Evolutionary conservation across 2,888 invertebrate genomes (phyloP), one percentile per base, ranked within the genome.

Genomic region (Limnephilus rhombicus): DNA sequence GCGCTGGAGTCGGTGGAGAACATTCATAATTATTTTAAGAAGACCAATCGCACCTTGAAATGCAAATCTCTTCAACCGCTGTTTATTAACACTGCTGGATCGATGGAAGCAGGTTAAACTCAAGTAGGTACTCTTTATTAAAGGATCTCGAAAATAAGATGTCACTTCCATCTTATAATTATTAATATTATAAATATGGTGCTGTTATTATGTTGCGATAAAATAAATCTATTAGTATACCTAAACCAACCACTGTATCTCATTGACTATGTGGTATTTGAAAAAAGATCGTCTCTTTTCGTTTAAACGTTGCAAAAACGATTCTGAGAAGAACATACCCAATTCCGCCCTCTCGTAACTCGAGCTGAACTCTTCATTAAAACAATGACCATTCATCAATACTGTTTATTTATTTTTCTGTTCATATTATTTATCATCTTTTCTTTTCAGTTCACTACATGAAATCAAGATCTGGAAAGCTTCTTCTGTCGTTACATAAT

Each of bases 201-300:
- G 41, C 41, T 41, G 41, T 41, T 41, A 41, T 82, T 94, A 18
- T 94, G 2, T 88, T 95, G 4, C 92, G 94, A 92, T 91, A 94
- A 41, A 94, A 94, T 37, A 94, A 94, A 1, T 95, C 31, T 31
- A 94, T 94, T 0, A 95, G 94, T 89, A 92, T 92, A n/a, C n/a
- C n/a, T n/a, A n/a, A 92, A 93, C 68, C 93, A 34, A 31, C 85
- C 68, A 68, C 68, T 68, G 24, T 68, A 68, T 68, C 5, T 68
- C 68, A 24, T 5, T 24, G 1, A 7, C 24, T 68, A 1, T 68
- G 2, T 68, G 68, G 15, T 15, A 9, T 15, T 49, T 15, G 15
- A 49, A 49, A 11, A 49, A 49, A 49, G 15, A 49, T 1, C 13
- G 13, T 49, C 49, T 49, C 13, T 53, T 53, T 15, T 53, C 53